Base-by-base conservation (phyloP, 1,140 invertebrate species). In the Calliphora vicina region DNA sequence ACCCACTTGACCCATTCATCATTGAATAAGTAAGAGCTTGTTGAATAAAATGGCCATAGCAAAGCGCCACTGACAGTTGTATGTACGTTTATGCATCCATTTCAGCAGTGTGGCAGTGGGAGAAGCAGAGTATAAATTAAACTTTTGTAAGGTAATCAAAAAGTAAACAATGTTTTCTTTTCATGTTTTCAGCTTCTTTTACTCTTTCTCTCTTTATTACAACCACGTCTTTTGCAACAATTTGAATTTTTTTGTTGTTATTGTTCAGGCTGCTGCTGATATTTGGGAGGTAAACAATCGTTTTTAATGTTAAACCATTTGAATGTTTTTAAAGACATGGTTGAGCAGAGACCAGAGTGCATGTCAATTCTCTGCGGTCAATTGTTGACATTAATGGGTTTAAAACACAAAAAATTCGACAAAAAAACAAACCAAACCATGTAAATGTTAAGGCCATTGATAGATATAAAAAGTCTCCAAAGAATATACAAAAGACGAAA, bases 291-390 rank as follows among this genome's bases (percentile, higher is more conserved):
- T 50, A 50, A 50, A 50, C 10, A 50, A 50, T 17, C 45, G 45
- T 50, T 50, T 50, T 67, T 23, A 67, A 67, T 23, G 61, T 67
- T 23, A 67, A 67, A 67, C 61, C 61, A 23, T 67, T 67, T 67
- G 61, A 67, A 67, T 67, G 61, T 67, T 35, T n/a, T 35, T 23
- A 23, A 67, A 67, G 61, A 23, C 61, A 67, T 67, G 61, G 13
- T 67, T 23, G 1, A 67, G 61, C 61, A 67, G 61, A 67, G n/a
- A 67, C 20, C 61, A 67, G 61, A 12, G 27, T 29, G 74, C 74
- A 78, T 78, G 74, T 78, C 74, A 78, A 78, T 23, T 43, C 35
- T 78, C 42, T 78, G 74, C 74, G 74, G 74, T 78, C 74, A 78
- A 78, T 78, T 78, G 61, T 67, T 67, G 61, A 67, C 61, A 67